phyloP scores from a whole-genome alignment of 2,797 vertebrate species.

The Pseudochirops corinnae region DNA sequence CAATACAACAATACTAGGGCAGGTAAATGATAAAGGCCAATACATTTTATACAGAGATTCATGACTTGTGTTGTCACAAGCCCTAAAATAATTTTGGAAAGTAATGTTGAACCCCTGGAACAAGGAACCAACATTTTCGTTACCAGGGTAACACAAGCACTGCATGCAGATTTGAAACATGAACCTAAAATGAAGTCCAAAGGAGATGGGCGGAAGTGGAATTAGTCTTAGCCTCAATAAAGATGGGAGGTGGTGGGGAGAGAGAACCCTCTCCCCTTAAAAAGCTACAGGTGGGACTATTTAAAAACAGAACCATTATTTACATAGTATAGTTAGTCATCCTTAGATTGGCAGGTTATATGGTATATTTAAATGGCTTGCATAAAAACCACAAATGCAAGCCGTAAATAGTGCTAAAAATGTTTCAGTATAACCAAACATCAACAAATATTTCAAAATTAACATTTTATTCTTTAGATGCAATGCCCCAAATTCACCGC shows the following conservation, averaged over 20 bases:
- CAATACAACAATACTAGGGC: constrained; percentile 90
- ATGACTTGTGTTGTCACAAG: constrained; percentile 88
- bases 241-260: constrained; percentile 39
- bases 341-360: constrained; percentile 75
- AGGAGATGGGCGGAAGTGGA: constrained; percentile 82
- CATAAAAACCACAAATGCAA: constrained; percentile 83
- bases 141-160: constrained; percentile 87
- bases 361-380: constrained; percentile 78
- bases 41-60: constrained; percentile 89
- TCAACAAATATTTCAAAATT: constrained; percentile 69
- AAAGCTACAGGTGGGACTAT: constrained; percentile 64
- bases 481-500: constrained; percentile 65
- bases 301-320: constrained; percentile 67
- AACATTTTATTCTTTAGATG: constrained; percentile 66
- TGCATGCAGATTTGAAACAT: constrained; percentile 89
- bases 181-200: constrained; percentile 87
- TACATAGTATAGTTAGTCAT: constrained; percentile 65
- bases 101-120: constrained; percentile 85
- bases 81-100: constrained; percentile 85
- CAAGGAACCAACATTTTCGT: constrained; percentile 85
- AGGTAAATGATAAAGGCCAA: constrained; percentile 89
- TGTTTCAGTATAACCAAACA: constrained; percentile 76
- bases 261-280: constrained; percentile 21
- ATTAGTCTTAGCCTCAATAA: constrained; percentile 81
- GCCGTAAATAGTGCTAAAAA: constrained; percentile 72